These are phyloP conservation scores for Bilobella aurantiaca DNA, from an alignment of 1,140 invertebrate species.

Conservation along the genomic window DNA sequence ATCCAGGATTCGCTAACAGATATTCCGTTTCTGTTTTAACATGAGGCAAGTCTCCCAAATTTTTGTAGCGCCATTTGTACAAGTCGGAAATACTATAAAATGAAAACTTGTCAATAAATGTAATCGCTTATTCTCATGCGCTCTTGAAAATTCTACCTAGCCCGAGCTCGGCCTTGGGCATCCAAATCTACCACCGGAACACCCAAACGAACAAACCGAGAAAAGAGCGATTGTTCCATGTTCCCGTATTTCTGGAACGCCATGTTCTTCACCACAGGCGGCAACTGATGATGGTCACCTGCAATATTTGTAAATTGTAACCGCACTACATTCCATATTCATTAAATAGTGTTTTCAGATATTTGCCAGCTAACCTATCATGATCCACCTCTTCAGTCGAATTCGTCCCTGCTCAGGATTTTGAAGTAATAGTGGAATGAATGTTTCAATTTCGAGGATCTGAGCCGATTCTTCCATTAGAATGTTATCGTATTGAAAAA, in stretches of 20 bases:
- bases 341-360: not conserved
- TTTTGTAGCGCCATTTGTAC: slow-evolving; percentile 97
- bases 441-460: slow-evolving; percentile 98
- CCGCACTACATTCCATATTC: not conserved
- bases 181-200: slow-evolving; percentile 95
- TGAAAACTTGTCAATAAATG: slow-evolving; percentile 22
- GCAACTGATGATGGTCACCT: slow-evolving; percentile 93
- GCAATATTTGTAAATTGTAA: not conserved
- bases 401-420: slow-evolving; percentile 94
- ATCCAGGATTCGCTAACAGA: slow-evolving; percentile 78
- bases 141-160: slow-evolving; percentile 56
- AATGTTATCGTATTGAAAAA: slow-evolving; percentile 97
- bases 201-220: slow-evolving; percentile 85
- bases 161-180: slow-evolving; percentile 87
- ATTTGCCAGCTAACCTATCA: slow-evolving; percentile 93
- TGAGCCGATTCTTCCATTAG: slow-evolving; percentile 99
- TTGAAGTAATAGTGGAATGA: slow-evolving; percentile 93
- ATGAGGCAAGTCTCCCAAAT: slow-evolving; percentile 81
- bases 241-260: slow-evolving; percentile 99
- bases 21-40: slow-evolving; percentile 75
- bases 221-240: slow-evolving; percentile 98
- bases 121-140: too few relatives aligned
- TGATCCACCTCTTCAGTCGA: slow-evolving; percentile 96
- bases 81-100: slow-evolving; percentile 71
- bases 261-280: slow-evolving; percentile 99